phyloP scores from a whole-genome alignment of 2,888 invertebrate species.

The Tiliacea citrago region DNA sequence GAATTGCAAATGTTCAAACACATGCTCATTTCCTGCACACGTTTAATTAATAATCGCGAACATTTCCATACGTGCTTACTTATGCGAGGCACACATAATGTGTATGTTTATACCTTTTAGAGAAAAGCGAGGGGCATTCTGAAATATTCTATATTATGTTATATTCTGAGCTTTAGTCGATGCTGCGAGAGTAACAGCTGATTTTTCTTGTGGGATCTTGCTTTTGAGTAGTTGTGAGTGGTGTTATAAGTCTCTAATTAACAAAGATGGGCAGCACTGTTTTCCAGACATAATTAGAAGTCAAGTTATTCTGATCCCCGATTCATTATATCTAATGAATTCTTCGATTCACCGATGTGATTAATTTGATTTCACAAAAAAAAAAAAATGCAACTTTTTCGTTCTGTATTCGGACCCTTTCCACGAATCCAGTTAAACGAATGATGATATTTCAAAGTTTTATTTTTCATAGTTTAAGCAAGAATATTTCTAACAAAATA shows the following conservation, averaged over 20 bases:
- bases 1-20: conserved; percentile 22
- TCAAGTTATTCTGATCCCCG: neutral
- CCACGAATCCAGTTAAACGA: neutral
- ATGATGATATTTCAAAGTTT: neutral
- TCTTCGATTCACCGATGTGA: neutral
- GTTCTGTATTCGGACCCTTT: neutral
- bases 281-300: neutral
- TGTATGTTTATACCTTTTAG: neutral
- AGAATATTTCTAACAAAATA: neutral
- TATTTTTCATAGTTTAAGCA: neutral
- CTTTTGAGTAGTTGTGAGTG: too few species aligned
- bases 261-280: too few species aligned
- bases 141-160: too few species aligned
- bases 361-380: neutral
- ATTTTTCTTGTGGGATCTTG: too few species aligned
- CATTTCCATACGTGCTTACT: conserved; percentile 6
- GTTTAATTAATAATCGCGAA: conserved; percentile 38
- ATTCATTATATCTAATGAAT: neutral
- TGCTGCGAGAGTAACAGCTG: too few species aligned
- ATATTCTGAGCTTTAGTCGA: too few species aligned
- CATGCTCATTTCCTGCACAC: conserved; percentile 33
- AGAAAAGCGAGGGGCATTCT: too few species aligned
- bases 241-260: too few species aligned
- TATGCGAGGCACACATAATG: neutral
- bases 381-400: neutral